Percentiles rank a stretch among this genome's conserved stretches.
Evolutionary conservation across 2,797 vertebrate species (phyloP).

Genomic region (Glossophaga mutica): DNA sequence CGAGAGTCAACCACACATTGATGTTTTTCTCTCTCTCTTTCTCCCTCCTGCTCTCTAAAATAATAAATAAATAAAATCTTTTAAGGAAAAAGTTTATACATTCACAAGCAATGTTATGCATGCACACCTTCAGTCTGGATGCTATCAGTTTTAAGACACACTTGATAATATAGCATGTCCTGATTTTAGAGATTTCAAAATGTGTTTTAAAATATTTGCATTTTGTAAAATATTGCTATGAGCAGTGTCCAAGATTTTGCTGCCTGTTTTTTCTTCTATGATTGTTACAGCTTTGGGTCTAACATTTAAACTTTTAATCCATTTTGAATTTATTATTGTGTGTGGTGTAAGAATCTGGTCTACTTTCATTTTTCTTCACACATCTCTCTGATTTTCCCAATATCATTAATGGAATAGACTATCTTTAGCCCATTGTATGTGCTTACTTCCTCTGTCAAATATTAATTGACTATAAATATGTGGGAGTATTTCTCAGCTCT

Average conservation of each 20-base stretch:
- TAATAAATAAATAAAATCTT: too few species aligned
- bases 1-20: too few species aligned
- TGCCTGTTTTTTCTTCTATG: neutral
- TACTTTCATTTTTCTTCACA: neutral
- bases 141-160: neutral
- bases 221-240: neutral
- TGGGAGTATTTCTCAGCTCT: neutral
- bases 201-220: neutral
- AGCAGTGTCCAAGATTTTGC: neutral
- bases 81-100: neutral
- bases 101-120: neutral
- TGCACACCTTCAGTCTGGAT: neutral
- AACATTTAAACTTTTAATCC: neutral
- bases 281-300: neutral
- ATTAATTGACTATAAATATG: neutral
- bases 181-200: neutral
- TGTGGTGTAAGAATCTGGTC: neutral
- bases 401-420: neutral
- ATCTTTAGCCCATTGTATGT: neutral
- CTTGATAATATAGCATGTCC: neutral
- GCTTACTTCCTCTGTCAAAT: neutral
- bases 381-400: neutral
- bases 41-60: too few species aligned
- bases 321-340: neutral
- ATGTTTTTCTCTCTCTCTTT: too few species aligned